A percentile compares a stretch with the other conserved stretches of the same genome.
Conservation (phyloP, 2,113 vertebrate species). For the Ploceus nigricollis region DNA sequence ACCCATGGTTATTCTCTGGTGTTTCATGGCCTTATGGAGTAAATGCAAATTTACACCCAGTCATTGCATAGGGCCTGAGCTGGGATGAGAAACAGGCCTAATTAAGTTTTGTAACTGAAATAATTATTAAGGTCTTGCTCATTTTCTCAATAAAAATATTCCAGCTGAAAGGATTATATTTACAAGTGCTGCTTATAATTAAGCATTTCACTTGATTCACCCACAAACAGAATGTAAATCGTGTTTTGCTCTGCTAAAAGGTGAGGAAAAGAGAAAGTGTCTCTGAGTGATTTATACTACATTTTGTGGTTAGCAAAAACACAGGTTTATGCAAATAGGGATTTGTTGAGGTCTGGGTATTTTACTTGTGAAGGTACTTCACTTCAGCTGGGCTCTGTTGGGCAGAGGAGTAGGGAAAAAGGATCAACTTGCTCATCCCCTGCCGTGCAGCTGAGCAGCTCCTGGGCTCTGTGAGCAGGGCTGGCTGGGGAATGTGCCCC, state of each 20-base stretch:
- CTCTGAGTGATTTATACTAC: background rate
- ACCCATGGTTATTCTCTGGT: background rate
- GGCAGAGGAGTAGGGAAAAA: background rate
- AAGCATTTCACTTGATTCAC: background rate
- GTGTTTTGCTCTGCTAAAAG: background rate
- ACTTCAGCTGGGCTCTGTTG: background rate
- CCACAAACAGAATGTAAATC: constrained; percentile 12
- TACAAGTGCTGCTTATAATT: constrained; percentile 43
- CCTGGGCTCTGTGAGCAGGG: background rate
- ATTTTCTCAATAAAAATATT: background rate
- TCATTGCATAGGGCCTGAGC: background rate
- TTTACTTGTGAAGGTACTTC: background rate
- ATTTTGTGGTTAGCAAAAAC: background rate
- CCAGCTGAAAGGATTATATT: constrained; percentile 25
- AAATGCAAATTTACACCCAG: background rate
- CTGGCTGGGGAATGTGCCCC: fast-evolving
- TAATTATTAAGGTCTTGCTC: background rate
- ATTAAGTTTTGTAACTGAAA: constrained; percentile 28
- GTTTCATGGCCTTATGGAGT: fast-evolving
- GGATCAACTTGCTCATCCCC: background rate
- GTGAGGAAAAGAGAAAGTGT: background rate
- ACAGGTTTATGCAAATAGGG: background rate
- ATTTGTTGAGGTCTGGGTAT: background rate
- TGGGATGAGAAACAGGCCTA: background rate
- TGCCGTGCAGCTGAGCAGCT: background rate